These are phyloP conservation scores for Tachysurus fulvidraco DNA, from an alignment of 2,113 vertebrate genomes.

Conservation along the genomic window DNA sequence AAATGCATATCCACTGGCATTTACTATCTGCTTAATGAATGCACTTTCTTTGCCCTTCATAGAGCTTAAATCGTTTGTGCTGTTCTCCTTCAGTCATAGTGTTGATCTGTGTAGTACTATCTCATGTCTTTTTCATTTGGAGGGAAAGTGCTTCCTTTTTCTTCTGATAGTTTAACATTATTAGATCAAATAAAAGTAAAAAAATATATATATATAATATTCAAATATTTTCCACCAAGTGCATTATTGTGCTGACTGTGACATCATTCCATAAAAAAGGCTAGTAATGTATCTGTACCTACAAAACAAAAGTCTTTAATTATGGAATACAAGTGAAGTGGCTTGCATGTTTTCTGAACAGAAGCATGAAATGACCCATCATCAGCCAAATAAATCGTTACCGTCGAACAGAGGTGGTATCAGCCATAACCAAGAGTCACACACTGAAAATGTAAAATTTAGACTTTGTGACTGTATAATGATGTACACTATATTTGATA, in stretches of 20 bases:
- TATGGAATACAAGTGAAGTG: neutral
- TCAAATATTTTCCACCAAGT: neutral
- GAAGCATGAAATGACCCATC: slow-evolving; percentile 6
- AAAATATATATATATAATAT: no score
- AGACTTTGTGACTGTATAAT: slow-evolving; percentile 6
- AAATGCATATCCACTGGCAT: neutral
- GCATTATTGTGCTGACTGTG: neutral
- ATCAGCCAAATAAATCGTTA: slow-evolving; percentile 2
- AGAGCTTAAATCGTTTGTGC: neutral
- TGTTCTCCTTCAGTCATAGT: neutral
- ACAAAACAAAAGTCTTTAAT: slow-evolving; percentile 30
- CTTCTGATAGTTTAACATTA: no score
- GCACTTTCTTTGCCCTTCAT: neutral
- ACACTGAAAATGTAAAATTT: slow-evolving; percentile 11
- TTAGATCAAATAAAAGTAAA: no score
- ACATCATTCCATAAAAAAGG: neutral
- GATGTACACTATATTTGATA: slow-evolving; percentile 8
- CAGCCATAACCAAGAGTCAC: neutral
- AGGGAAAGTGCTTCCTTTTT: neutral
- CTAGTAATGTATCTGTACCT: neutral
- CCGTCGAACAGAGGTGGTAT: neutral
- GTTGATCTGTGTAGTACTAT: neutral
- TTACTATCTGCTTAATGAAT: neutral
- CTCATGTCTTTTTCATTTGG: neutral
- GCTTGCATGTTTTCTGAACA: slow-evolving; percentile 21